Percentiles rank a stretch among this genome's conserved stretches.
Evolutionary conservation across 2,797 vertebrate species (phyloP).

Genomic region (Tolypeutes matacus): DNA sequence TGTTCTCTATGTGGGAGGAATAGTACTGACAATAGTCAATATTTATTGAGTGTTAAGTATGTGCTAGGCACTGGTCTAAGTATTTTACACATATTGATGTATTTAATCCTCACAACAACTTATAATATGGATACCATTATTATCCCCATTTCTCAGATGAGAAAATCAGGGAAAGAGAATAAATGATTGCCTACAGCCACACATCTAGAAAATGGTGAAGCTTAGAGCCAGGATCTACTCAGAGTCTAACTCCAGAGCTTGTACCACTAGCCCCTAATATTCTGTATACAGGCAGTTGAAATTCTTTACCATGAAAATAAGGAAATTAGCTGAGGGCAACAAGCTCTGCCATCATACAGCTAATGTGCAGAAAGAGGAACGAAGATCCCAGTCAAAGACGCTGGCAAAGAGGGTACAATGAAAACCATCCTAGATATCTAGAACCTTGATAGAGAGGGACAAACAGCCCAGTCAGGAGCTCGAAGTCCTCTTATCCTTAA

Average conservation of each 20-base stretch:
- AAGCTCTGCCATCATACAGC: not conserved
- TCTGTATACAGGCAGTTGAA: not conserved
- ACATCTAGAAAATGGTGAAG: not conserved
- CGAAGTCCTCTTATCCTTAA: not conserved
- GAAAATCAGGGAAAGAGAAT: slow-evolving; percentile 35
- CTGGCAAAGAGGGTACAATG: not conserved
- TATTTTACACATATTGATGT: not conserved
- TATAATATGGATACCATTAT: not conserved
- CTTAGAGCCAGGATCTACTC: not conserved
- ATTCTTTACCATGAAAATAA: not conserved
- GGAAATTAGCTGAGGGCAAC: not conserved
- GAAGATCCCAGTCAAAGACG: not conserved
- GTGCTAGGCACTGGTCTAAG: not conserved
- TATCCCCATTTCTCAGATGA: not conserved
- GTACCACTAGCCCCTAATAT: not conserved
- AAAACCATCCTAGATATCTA: not conserved
- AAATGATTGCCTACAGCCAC: slow-evolving; percentile 17
- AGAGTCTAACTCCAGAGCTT: not conserved
- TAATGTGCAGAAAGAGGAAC: not conserved
- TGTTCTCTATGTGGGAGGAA: not conserved
- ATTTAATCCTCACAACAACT: slow-evolving; percentile 6
- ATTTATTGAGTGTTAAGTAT: not conserved
- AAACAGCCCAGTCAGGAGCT: not conserved
- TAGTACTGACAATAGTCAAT: not conserved
- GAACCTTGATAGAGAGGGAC: not conserved